Evolutionary conservation across 1,140 invertebrate species (phyloP).

Genomic region (Planococcus citri): DNA sequence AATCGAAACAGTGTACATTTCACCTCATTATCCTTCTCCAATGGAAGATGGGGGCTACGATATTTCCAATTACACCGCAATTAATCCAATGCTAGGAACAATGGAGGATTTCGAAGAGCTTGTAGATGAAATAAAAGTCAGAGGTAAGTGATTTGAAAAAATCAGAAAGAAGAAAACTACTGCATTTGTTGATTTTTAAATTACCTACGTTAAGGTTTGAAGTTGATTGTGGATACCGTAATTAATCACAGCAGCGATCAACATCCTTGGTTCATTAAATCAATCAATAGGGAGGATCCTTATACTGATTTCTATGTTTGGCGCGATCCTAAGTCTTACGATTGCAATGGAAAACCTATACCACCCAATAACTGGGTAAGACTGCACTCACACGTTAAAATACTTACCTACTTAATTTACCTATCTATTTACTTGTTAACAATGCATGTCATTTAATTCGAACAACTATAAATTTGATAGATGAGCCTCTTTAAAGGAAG

Average conservation of each 20-base stretch:
- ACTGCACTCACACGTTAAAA: too few species aligned
- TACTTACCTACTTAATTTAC: too few species aligned
- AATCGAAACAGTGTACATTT: slow-evolving; percentile 54
- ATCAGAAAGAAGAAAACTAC: background rate
- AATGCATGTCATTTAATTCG: too few species aligned
- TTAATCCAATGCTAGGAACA: slow-evolving; percentile 58
- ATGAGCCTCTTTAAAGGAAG: slow-evolving; percentile 37
- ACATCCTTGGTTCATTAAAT: slow-evolving; percentile 64
- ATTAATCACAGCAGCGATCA: slow-evolving; percentile 70
- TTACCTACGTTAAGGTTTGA: slow-evolving; percentile 44
- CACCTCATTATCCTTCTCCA: slow-evolving; percentile 53
- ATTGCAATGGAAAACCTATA: slow-evolving; percentile 31
- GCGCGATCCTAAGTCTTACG: slow-evolving; percentile 39
- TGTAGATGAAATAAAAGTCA: slow-evolving; percentile 41
- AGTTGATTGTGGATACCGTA: slow-evolving; percentile 68
- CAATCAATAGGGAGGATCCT: slow-evolving; percentile 39
- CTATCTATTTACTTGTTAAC: too few species aligned
- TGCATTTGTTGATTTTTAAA: too few species aligned
- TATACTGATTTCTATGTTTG: slow-evolving; percentile 67
- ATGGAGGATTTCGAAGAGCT: slow-evolving; percentile 57
- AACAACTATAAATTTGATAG: too few species aligned
- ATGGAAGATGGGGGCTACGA: slow-evolving; percentile 62
- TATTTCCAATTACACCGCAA: slow-evolving; percentile 54
- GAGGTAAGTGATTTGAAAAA: slow-evolving; percentile 31
- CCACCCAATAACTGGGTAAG: slow-evolving; percentile 46